These are phyloP conservation scores for Vipera latastei DNA, from an alignment of 2,797 vertebrate species.

Conservation along the genomic window DNA sequence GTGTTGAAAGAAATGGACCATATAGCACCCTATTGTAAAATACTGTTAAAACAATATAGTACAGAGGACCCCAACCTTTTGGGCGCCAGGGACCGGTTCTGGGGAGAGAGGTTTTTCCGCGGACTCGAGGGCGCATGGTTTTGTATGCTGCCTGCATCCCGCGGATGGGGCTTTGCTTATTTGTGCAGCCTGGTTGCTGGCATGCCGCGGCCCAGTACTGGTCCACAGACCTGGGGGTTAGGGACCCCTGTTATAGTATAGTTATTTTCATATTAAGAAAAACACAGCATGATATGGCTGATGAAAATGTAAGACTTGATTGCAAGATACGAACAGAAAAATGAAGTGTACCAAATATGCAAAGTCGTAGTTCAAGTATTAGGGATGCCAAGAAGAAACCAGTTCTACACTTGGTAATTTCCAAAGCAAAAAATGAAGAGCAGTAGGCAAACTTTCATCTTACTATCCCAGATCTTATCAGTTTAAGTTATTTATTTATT, in stretches of 20 bases:
- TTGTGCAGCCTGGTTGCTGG: no score
- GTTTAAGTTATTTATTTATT: no score
- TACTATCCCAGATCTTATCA: not conserved
- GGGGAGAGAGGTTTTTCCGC: no score
- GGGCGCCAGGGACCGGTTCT: no score
- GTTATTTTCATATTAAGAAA: not conserved
- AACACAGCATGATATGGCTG: not conserved
- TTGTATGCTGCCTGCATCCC: no score
- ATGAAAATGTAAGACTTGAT: not conserved
- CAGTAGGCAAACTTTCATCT: not conserved
- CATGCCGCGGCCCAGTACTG: no score
- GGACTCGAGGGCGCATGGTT: no score
- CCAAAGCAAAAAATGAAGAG: not conserved
- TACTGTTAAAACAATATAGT: not conserved
- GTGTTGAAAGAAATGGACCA: not conserved
- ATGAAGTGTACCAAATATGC: not conserved
- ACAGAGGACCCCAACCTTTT: no score
- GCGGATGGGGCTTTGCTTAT: no score
- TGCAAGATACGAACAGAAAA: not conserved
- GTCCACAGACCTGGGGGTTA: no score
- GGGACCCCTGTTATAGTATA: not conserved
- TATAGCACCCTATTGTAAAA: not conserved
- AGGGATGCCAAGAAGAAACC: not conserved
- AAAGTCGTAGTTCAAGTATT: not conserved
- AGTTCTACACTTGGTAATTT: not conserved